These are phyloP conservation scores for Frieseomelitta varia DNA, from an alignment of 1,140 invertebrate species.

Conservation along the genomic window DNA sequence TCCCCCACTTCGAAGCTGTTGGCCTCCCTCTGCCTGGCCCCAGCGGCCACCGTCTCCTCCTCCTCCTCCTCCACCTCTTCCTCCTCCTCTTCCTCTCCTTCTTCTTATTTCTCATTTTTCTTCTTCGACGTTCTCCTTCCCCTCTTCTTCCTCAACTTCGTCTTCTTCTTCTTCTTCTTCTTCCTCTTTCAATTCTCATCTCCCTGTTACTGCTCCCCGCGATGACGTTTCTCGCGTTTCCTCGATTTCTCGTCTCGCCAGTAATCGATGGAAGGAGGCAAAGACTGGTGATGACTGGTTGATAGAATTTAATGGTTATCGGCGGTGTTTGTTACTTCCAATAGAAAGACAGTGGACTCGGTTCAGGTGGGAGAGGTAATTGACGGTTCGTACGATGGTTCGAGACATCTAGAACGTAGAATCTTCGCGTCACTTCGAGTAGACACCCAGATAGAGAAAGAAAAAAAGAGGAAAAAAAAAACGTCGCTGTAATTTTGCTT, in stretches of 20 bases:
- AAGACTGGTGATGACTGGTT: not conserved
- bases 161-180: constrained; percentile 1
- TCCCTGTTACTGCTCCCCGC: not conserved
- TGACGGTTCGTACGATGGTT: not conserved
- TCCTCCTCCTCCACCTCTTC: not conserved
- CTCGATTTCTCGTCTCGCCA: not conserved
- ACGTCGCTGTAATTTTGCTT: not conserved
- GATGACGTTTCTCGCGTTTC: constrained; percentile 2
- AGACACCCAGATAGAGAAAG: not conserved
- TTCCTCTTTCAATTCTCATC: not conserved
- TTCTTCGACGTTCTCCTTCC: not conserved
- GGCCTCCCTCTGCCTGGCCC: not conserved
- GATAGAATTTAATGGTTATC: not conserved
- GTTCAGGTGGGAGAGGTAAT: not conserved
- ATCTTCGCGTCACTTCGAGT: not conserved
- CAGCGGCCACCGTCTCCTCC: not conserved
- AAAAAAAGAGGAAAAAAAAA: no score
- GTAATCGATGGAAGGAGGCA: not conserved
- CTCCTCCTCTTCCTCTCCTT: not conserved
- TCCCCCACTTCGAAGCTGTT: constrained; percentile 3
- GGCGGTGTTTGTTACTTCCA: not conserved
- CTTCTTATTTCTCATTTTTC: not conserved
- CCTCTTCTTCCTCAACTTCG: no score
- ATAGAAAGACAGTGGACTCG: not conserved
- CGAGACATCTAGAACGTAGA: not conserved